Evolutionary conservation across 1,140 invertebrate genomes (phyloP), one percentile per base, ranked within the genome.

Genomic region (Ceratina calcarata): DNA sequence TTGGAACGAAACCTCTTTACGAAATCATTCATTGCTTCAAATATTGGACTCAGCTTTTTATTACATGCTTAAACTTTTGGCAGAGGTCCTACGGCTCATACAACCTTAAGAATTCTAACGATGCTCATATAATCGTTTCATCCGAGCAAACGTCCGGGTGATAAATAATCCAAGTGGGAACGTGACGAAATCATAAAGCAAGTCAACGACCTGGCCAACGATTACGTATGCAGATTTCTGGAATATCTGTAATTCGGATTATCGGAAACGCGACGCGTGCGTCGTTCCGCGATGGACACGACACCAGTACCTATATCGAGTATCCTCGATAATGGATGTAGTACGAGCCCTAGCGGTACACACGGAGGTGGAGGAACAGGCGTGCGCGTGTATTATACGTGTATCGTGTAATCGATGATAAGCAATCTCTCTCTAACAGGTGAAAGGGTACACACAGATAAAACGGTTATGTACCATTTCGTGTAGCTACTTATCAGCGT

Each of bases 161-260:
- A 57, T 78, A 78, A 78, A 72, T 78, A 71, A 71, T 64, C 49
- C 22, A 32, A 22, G 16, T 15, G 16, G 16, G 55, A 58, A 72
- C 22, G 76, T 78, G 68, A 72, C 68, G 68, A 78, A 61, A 18
- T 45, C 32, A 20, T 57, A 57, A 65, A 72, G n/a, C 68, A 55
- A 71, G 76, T 57, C 68, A 16, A n/a, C 16, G 60, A 55, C 49
- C 49, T 15, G 37, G 37, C 12, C 20, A n/a, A 13, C 51, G 58
- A 69, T 64, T 3, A 15, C 18, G 60, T 49, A 62, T 72, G 51
- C 68, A 72, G 49, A 72, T 72, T 72, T 13, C 45, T 37, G 49
- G 60, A 60, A 72, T 78, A 78, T 72, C 68, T 64, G 76, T 71
- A 78, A 78, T 71, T 64, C 58, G 76, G 76, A 71, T 78, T 67